Evolutionary conservation across 2,888 invertebrate species (phyloP).

Genomic region (Eupithecia pulchellata): DNA sequence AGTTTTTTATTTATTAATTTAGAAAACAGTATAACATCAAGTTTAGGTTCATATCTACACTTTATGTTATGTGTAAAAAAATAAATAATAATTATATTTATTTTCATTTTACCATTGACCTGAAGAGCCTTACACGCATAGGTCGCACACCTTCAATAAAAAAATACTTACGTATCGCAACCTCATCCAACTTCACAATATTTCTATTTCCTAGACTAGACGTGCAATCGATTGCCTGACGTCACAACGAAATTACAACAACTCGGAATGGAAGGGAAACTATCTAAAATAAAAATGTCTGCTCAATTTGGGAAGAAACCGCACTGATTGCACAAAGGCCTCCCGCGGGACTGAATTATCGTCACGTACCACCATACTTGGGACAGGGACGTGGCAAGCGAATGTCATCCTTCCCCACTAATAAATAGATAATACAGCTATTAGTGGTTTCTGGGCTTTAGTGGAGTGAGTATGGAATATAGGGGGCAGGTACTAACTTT

Average conservation of each 20-base stretch:
- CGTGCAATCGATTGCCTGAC: background rate
- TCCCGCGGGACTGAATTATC: constrained; percentile 79
- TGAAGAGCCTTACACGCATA: too few relatives aligned
- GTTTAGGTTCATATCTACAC: too few relatives aligned
- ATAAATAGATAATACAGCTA: background rate
- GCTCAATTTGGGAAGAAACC: constrained; percentile 74
- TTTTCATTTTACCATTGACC: too few relatives aligned
- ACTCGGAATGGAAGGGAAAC: constrained; percentile 45
- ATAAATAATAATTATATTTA: too few relatives aligned
- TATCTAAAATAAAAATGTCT: constrained; percentile 61
- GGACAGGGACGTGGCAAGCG: constrained; percentile 43
- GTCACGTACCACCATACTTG: constrained; percentile 68
- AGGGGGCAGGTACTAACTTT: too few relatives aligned
- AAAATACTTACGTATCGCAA: too few relatives aligned
- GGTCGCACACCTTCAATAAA: too few relatives aligned
- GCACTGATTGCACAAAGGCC: constrained; percentile 83
- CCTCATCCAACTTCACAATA: background rate
- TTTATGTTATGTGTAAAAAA: too few relatives aligned
- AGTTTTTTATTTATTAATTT: too few relatives aligned
- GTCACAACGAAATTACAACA: constrained; percentile 17
- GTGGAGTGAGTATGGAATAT: too few relatives aligned
- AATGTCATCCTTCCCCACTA: constrained; percentile 2
- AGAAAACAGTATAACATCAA: too few relatives aligned
- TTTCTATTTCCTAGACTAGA: background rate
- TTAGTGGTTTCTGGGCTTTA: background rate